Evolutionary conservation across 2,888 invertebrate species (phyloP), one percentile per base, ranked within the genome.

Genomic region (Hipparchia semele): DNA sequence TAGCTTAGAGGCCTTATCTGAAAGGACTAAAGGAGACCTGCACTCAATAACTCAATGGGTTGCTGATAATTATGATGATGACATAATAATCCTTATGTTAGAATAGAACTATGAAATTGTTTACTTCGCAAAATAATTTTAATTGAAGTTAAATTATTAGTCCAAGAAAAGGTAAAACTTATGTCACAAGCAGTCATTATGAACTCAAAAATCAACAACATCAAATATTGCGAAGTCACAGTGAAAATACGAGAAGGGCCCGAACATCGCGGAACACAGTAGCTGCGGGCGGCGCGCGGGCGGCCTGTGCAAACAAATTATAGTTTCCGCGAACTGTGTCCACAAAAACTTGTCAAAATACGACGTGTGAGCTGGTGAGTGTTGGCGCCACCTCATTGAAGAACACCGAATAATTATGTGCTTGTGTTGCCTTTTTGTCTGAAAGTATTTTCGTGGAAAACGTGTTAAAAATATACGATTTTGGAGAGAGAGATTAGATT

Each of bases 291-390:
- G 68, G 61, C 10, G 71, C 51, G 39, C 45, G 62, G 9, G 65
- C 46, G 65, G 67, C 70, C 75, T 76, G 68, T 58, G 66, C 68
- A 73, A 76, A 77, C 67, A 78, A 74, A 76, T 74, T 65, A 77
- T 45, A 53, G 66, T 60, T 77, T 76, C 79, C 23, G 67, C 33
- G 78, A 78, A 80, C 12, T 51, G 67, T 59, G 13, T 66, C 51
- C 59, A 66, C 61, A 76, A 79, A 77, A 79, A 77, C 61, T 68
- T 73, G 78, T 77, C 76, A 76, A 77, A 77, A 77, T 67, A 62
- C 60, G 45, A 39, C 62, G 7, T 9, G 8, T 6, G 39, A 49
- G 7, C 1, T 6, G 7, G 49, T 49, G 73, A 56, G 53, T 49
- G 64, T 13, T 67, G 75, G 72, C 74, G 77, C 77, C 79, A 65